Percentiles rank a stretch among this genome's conserved stretches.
These are phyloP conservation scores for Morone saxatilis DNA, from an alignment of 2,113 vertebrate species.

Conservation along the genomic window DNA sequence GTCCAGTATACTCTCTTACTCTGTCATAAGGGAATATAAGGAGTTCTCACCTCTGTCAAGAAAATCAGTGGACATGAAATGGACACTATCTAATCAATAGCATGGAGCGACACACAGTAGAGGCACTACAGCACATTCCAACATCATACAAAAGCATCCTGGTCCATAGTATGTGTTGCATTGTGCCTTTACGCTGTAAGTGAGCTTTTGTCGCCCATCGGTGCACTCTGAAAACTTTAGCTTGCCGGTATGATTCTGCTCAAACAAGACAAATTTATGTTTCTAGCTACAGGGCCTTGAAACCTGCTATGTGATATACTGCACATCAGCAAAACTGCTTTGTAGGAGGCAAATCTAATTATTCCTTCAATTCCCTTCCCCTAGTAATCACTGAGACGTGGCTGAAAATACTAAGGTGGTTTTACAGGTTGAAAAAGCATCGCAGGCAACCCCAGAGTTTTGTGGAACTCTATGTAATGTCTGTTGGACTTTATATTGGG, in stretches of 20 bases:
- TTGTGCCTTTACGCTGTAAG: not conserved
- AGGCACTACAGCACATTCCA: constrained; percentile 1
- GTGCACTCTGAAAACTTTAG: not conserved
- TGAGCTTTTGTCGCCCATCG: not conserved
- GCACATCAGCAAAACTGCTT: constrained; percentile 44
- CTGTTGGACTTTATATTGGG: constrained; percentile 36
- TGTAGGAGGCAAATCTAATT: constrained; percentile 47
- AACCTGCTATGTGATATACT: constrained; percentile 24
- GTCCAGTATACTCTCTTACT: constrained; percentile 4
- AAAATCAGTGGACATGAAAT: constrained; percentile 50
- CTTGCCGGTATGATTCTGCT: constrained; percentile 5
- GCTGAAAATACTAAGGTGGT: constrained; percentile 32
- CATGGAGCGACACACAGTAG: constrained; percentile 4
- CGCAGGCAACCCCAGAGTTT: constrained; percentile 19
- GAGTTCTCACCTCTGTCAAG: constrained; percentile 57
- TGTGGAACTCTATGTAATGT: constrained; percentile 46
- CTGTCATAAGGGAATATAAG: constrained; percentile 49
- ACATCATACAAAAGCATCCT: not conserved
- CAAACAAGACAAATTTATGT: constrained; percentile 33
- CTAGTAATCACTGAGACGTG: constrained; percentile 36
- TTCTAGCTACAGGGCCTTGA: not conserved
- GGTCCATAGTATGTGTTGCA: not conserved
- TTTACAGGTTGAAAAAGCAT: constrained; percentile 37
- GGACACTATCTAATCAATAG: constrained; percentile 35
- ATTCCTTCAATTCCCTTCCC: constrained; percentile 38